These are phyloP conservation scores for Adelges cooleyi DNA, from an alignment of 1,140 invertebrate genomes.

Conservation along the genomic window DNA sequence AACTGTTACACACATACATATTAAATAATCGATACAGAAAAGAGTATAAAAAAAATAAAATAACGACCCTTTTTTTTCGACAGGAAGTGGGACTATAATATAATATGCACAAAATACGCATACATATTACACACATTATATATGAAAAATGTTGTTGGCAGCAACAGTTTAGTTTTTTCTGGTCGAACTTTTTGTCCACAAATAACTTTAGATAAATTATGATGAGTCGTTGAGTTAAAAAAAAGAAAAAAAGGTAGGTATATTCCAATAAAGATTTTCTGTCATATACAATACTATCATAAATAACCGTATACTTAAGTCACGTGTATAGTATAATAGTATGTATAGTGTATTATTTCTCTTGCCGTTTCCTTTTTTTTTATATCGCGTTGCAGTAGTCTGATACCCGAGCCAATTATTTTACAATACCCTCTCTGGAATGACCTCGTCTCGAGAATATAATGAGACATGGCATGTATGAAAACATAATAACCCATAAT, in stretches of 20 bases:
- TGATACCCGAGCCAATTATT: not conserved
- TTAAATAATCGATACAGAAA: not conserved
- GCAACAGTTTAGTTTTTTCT: constrained; percentile 14
- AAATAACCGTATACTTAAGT: not conserved
- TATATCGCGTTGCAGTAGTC: no score
- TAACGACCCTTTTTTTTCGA: not conserved
- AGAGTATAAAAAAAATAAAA: not conserved
- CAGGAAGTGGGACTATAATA: not conserved
- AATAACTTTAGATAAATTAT: no score
- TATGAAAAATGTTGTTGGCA: not conserved
- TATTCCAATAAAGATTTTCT: constrained; percentile 21
- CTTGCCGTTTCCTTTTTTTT: no score
- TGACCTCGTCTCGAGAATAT: not conserved
- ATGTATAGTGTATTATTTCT: no score
- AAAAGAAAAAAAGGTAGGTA: not conserved
- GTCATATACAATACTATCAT: constrained; percentile 12
- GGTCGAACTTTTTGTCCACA: not conserved
- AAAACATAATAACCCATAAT: no score
- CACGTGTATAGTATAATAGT: not conserved
- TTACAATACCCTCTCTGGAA: not conserved
- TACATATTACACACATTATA: not conserved
- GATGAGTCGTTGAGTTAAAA: no score
- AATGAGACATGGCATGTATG: no score
- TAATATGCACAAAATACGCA: not conserved
- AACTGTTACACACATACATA: no score